Evolutionary conservation across 2,113 vertebrate genomes (phyloP), one percentile per base, ranked within the genome.

Genomic region (Lonchura striata): DNA sequence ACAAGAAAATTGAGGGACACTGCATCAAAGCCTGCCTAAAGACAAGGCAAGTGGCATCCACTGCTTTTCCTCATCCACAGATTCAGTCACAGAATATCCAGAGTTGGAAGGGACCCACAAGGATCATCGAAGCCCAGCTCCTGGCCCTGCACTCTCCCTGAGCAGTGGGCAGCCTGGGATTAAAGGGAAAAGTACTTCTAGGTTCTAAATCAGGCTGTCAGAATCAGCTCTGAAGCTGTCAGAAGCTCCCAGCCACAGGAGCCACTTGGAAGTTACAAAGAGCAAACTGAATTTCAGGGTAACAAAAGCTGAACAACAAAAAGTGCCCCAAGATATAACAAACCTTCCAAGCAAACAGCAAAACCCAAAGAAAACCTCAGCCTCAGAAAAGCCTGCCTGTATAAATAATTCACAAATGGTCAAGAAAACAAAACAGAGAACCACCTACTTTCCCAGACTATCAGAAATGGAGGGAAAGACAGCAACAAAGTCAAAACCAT

Each of bases 391-490:
- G 44, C 14, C 59, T 66, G 76, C 28, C 37, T 30, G 22, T 53
- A 20, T 46, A 91, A 94, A 81, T 78, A 95, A 90, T 61, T 49
- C 63, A 72, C 7, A 82, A 76, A 46, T 0, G 1, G 64, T 37
- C 56, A 61, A 47, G 60, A 25, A 83, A 79, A 25, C 37, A 85
- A 59, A 59, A 20, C 39, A 52, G 49, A 24, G 57, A 83, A 66
- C 46, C 35, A 81, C 46, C 20, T 37, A 47, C 54, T 83, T 95
- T 46, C 54, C 41, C 33, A 42, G 59, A 41, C n/a, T n/a, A n/a
- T n/a, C 54, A 86, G 42, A 90, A 95, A 61, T 12, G 12, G 60
- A 92, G 28, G n/a, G 50, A 81, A 83, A 90, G 53, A 76, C 91
- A 93, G 59, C 70, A 71, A 75, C 44, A 71, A 82, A 60, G 35